Evolutionary conservation across 2,888 invertebrate genomes (phyloP), one percentile per base, ranked within the genome.

Genomic region (Dasypolia templi): DNA sequence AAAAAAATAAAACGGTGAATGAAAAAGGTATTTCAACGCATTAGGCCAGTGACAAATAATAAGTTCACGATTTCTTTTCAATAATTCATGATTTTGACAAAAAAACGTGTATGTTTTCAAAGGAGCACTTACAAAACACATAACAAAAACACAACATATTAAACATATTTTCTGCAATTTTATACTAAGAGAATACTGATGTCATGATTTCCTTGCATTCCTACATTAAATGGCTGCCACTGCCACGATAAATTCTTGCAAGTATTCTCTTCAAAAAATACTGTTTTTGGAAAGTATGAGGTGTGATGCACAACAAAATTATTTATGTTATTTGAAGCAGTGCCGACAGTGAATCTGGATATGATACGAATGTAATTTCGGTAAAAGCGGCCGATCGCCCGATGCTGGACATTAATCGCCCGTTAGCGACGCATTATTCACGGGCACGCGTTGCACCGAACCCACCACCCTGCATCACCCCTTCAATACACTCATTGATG

Each of bases 351-450:
- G 77, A 81, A 84, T 82, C 81, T 70, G 67, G 73, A 83, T 77
- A 79, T 83, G 82, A 82, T 84, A 80, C 77, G 86, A 81, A 86
- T 71, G 83, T 86, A 88, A 86, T 86, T 86, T 82, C 85, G 85
- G 89, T 90, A 91, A 92, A 92, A 94, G 92, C 89, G 89, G 87
- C 87, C 90, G 91, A 92, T 93, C 91, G 89, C 87, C 86, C 89
- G 90, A 91, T 89, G 90, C 90, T 90, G 92, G 93, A 92, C 94
- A 93, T 95, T 96, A 96, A 96, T 95, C 95, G 95, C 90, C 93
- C 93, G 93, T 95, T 95, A 93, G 94, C 93, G 95, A 93, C 93
- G 91, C 94, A 96, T 96, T 96, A 96, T 96, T 96, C 96, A 95
- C 93, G 89, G 93, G 90, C 96, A 96, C 95, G 96, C 95, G 93